A percentile compares a stretch with the other conserved stretches of the same genome.
Conservation (phyloP, 1,140 invertebrate species). For the Lordiphosa clarofinis region DNA sequence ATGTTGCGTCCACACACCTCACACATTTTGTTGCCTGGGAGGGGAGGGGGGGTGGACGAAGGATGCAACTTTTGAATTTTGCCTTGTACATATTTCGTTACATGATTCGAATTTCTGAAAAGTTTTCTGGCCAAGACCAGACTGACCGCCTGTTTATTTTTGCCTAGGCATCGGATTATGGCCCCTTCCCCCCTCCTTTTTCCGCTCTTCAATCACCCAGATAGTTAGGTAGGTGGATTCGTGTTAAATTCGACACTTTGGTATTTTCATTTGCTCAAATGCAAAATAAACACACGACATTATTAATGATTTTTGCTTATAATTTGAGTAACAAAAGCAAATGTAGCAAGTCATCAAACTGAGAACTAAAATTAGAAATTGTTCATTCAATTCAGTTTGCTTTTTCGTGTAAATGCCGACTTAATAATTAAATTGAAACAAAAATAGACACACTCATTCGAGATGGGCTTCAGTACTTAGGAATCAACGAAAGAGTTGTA, state of each 20-base stretch:
- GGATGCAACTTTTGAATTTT: constrained; percentile 56
- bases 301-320: no score
- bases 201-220: background rate
- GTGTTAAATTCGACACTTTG: constrained; percentile 34
- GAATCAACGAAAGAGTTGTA: no score
- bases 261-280: constrained; percentile 5
- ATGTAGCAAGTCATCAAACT: no score
- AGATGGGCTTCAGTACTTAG: no score
- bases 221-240: background rate
- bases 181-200: background rate
- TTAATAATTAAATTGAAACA: no score
- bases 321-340: no score
- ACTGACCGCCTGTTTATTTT: constrained; percentile 43
- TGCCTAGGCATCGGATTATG: constrained; percentile 26
- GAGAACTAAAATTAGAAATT: no score
- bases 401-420: no score
- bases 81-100: constrained; percentile 61
- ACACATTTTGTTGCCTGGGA: constrained; percentile 29
- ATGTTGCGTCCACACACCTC: constrained; percentile 47
- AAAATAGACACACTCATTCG: no score
- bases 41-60: no score
- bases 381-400: no score
- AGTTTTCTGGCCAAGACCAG: constrained; percentile 27
- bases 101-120: constrained; percentile 76
- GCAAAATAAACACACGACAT: constrained; percentile 4